Percentiles rank a stretch among this genome's conserved stretches.
Evolutionary conservation across 2,113 vertebrate species (phyloP).

Genomic region (Mus pahari): DNA sequence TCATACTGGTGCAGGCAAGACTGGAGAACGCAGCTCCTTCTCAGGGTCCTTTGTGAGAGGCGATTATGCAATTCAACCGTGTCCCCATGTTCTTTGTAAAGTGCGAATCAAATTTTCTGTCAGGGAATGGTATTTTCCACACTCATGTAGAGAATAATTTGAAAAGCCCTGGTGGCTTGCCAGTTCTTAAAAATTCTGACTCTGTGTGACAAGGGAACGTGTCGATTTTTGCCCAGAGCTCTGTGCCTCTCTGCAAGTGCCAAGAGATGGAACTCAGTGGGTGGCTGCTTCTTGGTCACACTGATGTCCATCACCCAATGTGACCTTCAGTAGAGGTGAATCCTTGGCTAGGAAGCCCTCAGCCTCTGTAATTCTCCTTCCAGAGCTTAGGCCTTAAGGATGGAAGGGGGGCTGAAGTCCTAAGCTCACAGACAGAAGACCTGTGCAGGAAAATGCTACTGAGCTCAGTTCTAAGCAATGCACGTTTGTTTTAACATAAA

Average conservation of each 20-base stretch:
- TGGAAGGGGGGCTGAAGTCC: background rate
- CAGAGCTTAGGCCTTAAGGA: background rate
- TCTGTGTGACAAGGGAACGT: constrained; percentile 51
- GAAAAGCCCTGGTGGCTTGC: constrained; percentile 61
- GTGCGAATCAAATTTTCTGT: constrained; percentile 75
- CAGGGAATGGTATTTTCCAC: constrained; percentile 66
- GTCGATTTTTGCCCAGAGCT: constrained; percentile 48
- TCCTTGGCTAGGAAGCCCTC: background rate
- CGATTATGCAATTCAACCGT: constrained; percentile 65
- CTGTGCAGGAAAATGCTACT: background rate
- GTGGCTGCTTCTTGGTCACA: constrained; percentile 36
- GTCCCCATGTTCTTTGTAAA: constrained; percentile 66
- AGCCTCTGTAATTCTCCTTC: background rate
- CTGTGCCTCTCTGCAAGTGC: constrained; percentile 25
- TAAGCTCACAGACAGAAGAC: background rate
- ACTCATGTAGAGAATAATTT: constrained; percentile 64
- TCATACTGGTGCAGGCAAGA: constrained; percentile 23
- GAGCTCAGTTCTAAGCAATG: background rate
- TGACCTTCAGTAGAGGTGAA: background rate
- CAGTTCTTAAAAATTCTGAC: constrained; percentile 58
- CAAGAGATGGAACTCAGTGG: background rate
- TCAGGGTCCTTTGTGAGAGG: constrained; percentile 56
- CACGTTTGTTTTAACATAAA: background rate
- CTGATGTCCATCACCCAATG: background rate
- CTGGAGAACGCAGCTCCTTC: constrained; percentile 42